Percentiles rank a stretch among this genome's conserved stretches.
phyloP scores from a whole-genome alignment of 2,113 vertebrate genomes.

The Condylura cristata region DNA sequence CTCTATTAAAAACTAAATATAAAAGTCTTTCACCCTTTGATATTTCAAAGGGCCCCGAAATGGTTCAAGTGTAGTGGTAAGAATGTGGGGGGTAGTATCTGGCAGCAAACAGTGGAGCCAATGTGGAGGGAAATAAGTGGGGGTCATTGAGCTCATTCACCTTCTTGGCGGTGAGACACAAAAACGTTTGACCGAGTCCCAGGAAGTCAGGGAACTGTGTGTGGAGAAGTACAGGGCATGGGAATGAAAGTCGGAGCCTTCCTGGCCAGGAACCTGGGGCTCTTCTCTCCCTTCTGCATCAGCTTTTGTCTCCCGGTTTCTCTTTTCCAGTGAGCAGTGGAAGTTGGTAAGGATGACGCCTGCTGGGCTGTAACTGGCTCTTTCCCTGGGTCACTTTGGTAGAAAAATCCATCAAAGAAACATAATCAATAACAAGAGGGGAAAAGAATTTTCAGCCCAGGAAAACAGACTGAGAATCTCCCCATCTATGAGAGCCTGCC shows the following conservation, averaged over 20 bases:
- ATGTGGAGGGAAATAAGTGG: not conserved
- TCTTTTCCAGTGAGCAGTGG: not conserved
- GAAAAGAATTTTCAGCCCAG: not conserved
- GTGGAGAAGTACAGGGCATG: fast-evolving
- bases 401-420: not conserved
- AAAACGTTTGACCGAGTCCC: fast-evolving
- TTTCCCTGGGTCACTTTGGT: not conserved
- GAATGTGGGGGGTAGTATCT: not conserved
- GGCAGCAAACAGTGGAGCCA: not conserved
- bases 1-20: slow-evolving; percentile 86
- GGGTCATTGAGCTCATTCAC: fast-evolving
- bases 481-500: fast-evolving
- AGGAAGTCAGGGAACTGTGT: fast-evolving
- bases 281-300: not conserved
- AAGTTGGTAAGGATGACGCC: not conserved
- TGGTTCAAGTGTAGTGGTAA: not conserved
- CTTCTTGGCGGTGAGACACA: not conserved
- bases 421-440: too few relatives aligned
- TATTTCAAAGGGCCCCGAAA: slow-evolving; percentile 63
- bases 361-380: fast-evolving
- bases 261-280: not conserved
- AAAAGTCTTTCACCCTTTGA: slow-evolving; percentile 83
- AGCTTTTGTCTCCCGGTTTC: fast-evolving
- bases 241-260: fast-evolving
- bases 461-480: not conserved